Evolutionary conservation across 1,140 invertebrate species (phyloP), one percentile per base, ranked within the genome.

Genomic region (Arctopsyche grandis): DNA sequence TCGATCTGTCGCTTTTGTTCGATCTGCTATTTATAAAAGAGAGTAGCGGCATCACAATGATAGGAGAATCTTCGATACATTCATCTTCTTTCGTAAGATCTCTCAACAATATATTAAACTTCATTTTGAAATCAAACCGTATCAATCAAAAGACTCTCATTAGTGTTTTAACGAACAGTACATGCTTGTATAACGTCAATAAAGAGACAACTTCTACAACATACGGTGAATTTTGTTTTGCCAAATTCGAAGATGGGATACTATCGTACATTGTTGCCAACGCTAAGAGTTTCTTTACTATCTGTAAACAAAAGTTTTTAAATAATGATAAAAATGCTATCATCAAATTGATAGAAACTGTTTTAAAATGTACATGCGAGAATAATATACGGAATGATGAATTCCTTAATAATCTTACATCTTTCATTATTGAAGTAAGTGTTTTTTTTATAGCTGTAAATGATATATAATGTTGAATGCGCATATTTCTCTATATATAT

Each of bases 361-460:
- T 76, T 76, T 21, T 76, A 29, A 9, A 76, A 63, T 76, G 19
- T 76, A 19, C 26, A 26, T 63, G n/a, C 63, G 74, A 76, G 5
- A 63, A 76, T 44, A 60, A 16, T n/a, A 66, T 29, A 26, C 10
- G 9, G n/a, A n/a, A 76, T 14, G 38, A 21, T 44, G 16, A 1
- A 44, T 76, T 63, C 43, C 60, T 26, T 19, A 43, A 63, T 19
- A 43, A 63, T 63, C 14, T 76, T 43, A 29, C 26, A 16, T 60
- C 24, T 19, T 44, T 9, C n/a, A 52, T 56, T 9, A 63, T 16
- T 26, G 43, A 46, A 14, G 71, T 74, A 26, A 63, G 22, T 63
- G 63, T 66, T 76, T 43, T 9, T 4, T 58, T 75, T 4, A 26
- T 58, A 3, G 44, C 1, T 70, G 19, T 52, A 16, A 24, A 74